Conservation (phyloP, 2,888 invertebrate species). For the Labia minor region DNA sequence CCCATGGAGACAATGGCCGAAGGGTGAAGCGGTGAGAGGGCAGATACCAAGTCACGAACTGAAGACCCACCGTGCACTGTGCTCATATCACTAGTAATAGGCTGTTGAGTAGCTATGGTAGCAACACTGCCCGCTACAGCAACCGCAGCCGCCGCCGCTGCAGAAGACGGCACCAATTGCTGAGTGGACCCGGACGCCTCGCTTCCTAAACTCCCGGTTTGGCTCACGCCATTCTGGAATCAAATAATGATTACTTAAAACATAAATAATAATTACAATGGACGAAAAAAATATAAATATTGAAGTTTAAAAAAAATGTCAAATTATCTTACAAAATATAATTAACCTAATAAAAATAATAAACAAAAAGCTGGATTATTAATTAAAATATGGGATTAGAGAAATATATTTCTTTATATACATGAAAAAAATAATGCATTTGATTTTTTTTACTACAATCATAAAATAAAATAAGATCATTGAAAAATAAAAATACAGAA, state of each 20-base stretch:
- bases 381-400: too few relatives aligned
- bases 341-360: too few relatives aligned
- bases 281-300: too few relatives aligned
- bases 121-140: slow-evolving; percentile 14
- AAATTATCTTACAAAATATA: too few relatives aligned
- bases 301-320: too few relatives aligned
- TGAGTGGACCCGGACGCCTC: slow-evolving; percentile 36
- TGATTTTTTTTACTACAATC: too few relatives aligned
- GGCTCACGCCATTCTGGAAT: slow-evolving; percentile 26
- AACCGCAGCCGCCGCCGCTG: neutral
- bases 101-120: slow-evolving; percentile 7
- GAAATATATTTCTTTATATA: too few relatives aligned
- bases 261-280: too few relatives aligned
- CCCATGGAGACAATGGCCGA: slow-evolving; percentile 22
- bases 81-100: slow-evolving; percentile 1
- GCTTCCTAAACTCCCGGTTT: slow-evolving; percentile 25
- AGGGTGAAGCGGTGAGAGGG: slow-evolving; percentile 18
- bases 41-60: slow-evolving; percentile 16
- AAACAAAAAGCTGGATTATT: too few relatives aligned
- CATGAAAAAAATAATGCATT: too few relatives aligned
- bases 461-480: too few relatives aligned
- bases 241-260: neutral
- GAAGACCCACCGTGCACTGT: slow-evolving; percentile 23
- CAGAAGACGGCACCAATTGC: slow-evolving; percentile 33
- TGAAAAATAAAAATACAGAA: too few relatives aligned